phyloP scores from a whole-genome alignment of 53 echinoderm and acorn worm genomes.

The Arbacia lixula region DNA sequence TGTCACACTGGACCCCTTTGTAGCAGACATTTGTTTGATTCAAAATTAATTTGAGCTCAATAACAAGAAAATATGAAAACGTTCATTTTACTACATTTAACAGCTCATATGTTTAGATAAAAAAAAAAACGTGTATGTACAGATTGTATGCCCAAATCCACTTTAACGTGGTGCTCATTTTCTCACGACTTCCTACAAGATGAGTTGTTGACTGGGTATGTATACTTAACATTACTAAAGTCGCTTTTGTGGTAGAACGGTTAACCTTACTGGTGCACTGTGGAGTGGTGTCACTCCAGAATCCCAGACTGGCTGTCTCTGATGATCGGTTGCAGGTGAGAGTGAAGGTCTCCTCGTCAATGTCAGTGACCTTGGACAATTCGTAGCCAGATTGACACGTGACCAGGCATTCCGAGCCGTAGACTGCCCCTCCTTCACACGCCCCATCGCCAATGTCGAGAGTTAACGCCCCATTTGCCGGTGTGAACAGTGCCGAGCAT shows the following conservation, averaged over 20 bases:
- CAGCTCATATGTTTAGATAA: too few species aligned
- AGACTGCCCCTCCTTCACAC: slow-evolving; percentile 57
- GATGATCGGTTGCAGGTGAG: slow-evolving; percentile 34
- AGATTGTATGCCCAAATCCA: too few species aligned
- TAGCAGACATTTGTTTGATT: too few species aligned
- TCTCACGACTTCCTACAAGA: too few species aligned
- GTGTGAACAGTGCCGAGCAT: slow-evolving; percentile 62
- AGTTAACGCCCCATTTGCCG: slow-evolving; percentile 60
- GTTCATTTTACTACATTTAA: too few species aligned
- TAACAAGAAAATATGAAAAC: too few species aligned
- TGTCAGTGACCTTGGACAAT: slow-evolving; percentile 30
- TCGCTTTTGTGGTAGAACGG: too few species aligned
- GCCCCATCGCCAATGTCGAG: slow-evolving; percentile 61
- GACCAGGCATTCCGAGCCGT: slow-evolving; percentile 69
- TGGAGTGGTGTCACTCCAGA: slow-evolving; percentile 30
- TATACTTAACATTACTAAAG: too few species aligned
- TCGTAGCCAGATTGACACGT: slow-evolving; percentile 67
- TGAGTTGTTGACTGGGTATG: too few species aligned
- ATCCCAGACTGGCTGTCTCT: slow-evolving; percentile 19
- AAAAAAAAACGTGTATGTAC: too few species aligned
- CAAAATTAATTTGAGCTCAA: too few species aligned
- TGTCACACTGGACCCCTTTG: neutral
- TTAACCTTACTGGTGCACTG: slow-evolving; percentile 63
- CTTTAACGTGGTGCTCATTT: too few species aligned
- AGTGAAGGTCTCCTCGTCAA: neutral